phyloP scores from a whole-genome alignment of 2,113 vertebrate species.

The Eolophus roseicapilla region DNA sequence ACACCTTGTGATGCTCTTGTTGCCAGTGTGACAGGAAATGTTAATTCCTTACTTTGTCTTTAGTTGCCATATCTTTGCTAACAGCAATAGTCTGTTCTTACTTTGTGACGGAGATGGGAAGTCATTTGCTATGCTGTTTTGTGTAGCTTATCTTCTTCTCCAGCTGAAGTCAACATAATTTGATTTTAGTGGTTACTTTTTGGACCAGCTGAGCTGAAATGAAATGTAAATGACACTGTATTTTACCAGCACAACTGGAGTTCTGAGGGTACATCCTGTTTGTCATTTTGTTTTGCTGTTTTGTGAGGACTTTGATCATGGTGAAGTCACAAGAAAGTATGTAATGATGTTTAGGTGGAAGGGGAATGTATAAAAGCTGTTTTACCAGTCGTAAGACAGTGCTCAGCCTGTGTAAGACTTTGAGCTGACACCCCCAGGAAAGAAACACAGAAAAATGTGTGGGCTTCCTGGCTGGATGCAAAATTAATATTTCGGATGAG shows the following conservation, averaged over 20 bases:
- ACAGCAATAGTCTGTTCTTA: background rate
- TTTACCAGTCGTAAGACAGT: background rate
- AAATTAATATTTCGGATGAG: background rate
- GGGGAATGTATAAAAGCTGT: constrained; percentile 16
- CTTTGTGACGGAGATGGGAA: background rate
- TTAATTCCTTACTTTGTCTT: background rate
- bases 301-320: constrained; percentile 18
- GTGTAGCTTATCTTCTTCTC: background rate
- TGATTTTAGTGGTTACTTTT: constrained; percentile 3
- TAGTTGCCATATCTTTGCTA: constrained; percentile 14
- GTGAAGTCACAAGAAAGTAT: background rate
- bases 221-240: background rate
- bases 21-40: background rate
- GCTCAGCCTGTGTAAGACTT: background rate
- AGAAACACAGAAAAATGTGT: background rate
- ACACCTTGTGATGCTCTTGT: background rate
- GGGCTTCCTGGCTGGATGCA: constrained; percentile 8
- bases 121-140: background rate
- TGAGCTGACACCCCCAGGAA: background rate
- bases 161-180: background rate
- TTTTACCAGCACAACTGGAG: background rate
- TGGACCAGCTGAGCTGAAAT: background rate
- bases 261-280: background rate
- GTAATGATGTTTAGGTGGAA: constrained; percentile 35
- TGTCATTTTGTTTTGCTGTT: constrained; percentile 1